Conservation (phyloP, 2,113 vertebrate genomes). For the Rhizomys pruinosus region DNA sequence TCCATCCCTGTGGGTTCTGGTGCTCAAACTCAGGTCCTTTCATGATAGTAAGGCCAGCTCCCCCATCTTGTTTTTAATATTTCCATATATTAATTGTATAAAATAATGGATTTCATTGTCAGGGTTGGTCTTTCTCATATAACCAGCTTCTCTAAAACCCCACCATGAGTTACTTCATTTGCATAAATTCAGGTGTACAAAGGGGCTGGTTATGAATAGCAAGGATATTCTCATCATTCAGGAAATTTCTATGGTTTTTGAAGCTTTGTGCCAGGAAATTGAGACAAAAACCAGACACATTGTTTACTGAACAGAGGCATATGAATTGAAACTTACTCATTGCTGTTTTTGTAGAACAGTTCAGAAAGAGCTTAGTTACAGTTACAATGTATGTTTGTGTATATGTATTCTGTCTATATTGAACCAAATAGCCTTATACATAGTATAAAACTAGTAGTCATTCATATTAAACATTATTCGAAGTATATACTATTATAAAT, state of each 20-base stretch:
- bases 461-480: constrained; percentile 3
- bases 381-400: constrained; percentile 4
- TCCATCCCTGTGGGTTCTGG: too few relatives aligned
- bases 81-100: not conserved
- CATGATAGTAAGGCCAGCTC: not conserved
- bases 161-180: not conserved
- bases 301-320: constrained; percentile 5
- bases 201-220: not conserved
- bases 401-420: not conserved
- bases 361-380: constrained; percentile 21
- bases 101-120: not conserved
- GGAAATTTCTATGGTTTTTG: not conserved
- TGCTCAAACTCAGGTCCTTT: too few relatives aligned
- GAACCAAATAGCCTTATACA: constrained; percentile 39
- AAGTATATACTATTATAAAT: not conserved
- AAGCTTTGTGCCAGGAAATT: too few relatives aligned
- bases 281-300: not conserved
- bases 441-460: constrained; percentile 18
- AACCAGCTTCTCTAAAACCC: not conserved
- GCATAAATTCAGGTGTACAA: not conserved
- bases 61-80: not conserved
- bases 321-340: constrained; percentile 4
- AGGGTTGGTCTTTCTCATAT: not conserved
- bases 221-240: not conserved
- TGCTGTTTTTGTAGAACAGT: not conserved